Evolutionary conservation across 2,113 vertebrate species (phyloP).

Genomic region (Numida meleagris): DNA sequence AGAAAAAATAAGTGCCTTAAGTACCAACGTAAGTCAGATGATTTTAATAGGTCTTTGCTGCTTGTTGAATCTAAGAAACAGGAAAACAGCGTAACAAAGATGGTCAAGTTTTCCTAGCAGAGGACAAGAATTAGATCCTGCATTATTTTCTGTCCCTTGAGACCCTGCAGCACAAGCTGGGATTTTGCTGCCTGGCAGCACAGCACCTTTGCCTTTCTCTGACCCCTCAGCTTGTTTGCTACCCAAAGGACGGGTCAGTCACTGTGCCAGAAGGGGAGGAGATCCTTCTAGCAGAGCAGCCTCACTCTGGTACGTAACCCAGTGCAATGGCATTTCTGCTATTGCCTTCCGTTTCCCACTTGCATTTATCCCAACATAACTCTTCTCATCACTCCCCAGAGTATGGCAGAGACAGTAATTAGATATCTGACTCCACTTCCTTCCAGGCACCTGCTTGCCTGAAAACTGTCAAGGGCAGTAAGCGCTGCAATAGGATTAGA

Average conservation of each 20-base stretch:
- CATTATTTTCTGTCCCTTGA: neutral
- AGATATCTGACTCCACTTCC: neutral
- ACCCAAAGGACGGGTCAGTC: neutral
- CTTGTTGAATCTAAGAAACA: neutral
- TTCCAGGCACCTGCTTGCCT: slow-evolving; percentile 35
- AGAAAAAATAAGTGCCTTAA: neutral
- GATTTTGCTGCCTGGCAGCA: neutral
- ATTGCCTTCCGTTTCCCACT: neutral
- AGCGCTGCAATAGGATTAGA: neutral
- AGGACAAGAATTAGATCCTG: neutral
- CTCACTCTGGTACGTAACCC: neutral
- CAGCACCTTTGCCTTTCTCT: neutral
- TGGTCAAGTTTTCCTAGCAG: neutral
- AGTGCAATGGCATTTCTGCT: neutral
- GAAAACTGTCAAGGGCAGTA: neutral
- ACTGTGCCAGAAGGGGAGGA: neutral
- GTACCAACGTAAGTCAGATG: neutral
- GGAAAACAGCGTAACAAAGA: neutral
- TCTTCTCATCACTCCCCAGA: neutral
- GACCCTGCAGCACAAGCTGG: neutral
- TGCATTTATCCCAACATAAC: neutral
- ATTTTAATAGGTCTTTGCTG: neutral
- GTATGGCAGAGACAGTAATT: neutral
- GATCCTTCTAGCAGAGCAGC: neutral
- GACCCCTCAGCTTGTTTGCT: neutral